phyloP scores from a whole-genome alignment of 2,888 invertebrate species.

The Podotricha telesiphe region DNA sequence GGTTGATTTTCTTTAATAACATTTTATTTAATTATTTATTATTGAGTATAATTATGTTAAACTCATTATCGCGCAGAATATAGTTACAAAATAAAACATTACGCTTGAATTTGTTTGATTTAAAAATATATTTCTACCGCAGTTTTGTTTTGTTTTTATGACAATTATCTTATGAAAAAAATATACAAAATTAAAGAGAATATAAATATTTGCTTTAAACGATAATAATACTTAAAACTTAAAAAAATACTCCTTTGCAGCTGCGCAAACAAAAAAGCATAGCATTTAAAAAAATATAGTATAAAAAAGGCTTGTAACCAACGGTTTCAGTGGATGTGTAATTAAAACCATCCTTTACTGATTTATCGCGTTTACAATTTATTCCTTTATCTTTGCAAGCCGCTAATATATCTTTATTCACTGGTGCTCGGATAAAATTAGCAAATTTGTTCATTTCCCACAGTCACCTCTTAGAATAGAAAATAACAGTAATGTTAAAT shows the following conservation, averaged over 20 bases:
- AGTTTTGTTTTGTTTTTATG: no score
- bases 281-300: constrained; percentile 25
- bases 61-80: no score
- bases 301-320: constrained; percentile 48
- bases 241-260: not conserved
- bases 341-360: constrained; percentile 82
- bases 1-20: no score
- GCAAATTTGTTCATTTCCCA: constrained; percentile 67
- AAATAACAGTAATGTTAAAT: constrained; percentile 1
- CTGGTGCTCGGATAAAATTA: constrained; percentile 74
- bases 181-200: no score
- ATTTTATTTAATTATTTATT: no score
- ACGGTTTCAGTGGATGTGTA: constrained; percentile 68
- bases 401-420: constrained; percentile 82
- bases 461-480: not conserved
- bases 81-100: no score
- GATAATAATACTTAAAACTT: no score
- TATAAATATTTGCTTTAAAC: no score
- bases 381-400: constrained; percentile 81
- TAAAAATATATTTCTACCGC: no score
- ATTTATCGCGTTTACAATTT: constrained; percentile 81
- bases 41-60: no score
- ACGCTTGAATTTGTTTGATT: no score
- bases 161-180: no score
- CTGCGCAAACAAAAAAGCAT: not conserved